Base-by-base conservation (phyloP, 2,797 vertebrate genomes). In the Poeciliopsis gracilis region DNA sequence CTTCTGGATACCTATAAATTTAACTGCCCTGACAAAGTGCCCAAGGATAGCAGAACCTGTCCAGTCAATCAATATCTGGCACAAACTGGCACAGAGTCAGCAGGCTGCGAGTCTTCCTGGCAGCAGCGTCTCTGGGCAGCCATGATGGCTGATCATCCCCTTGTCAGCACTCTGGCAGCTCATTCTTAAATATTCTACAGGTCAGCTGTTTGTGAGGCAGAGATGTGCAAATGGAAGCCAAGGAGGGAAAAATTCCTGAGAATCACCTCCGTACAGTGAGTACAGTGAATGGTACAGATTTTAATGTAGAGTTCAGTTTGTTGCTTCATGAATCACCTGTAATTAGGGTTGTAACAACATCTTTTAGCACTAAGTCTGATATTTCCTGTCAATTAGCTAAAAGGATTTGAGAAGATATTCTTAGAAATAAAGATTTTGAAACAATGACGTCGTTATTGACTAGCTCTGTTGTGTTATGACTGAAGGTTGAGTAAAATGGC, bases 21-120 rank as follows among this genome's bases (percentile, higher is more conserved):
- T 90, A 93, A 94, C 92, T 87, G 88, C 89, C 90, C 88, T 93
- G 92, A 93, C 91, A 93, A 94, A 94, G 93, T 92, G 88, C 88
- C 92, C 82, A 86, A 90, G 92, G 92, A 93, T 88, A 89, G 92
- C 86, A 91, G 89, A 92, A 93, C 89, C 88, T 89, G 92, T 91
- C 91, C 91, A 80, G 90, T 93, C 90, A 91, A 93, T 94, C 93
- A 91, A 92, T 93, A 93, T 85, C 80, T 76, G 84, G 82, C 84
- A 86, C 84, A 87, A 88, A 90, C 91, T 89, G 93, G 91, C 90
- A 91, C 72, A 4, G 73, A 89, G 86, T 90, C 92, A 84, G 91
- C 77, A n/a, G 75, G 85, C 82, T 90, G 74, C 77, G 45, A 55
- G 85, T 82, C 82, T 92, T 93, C 91, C 91, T 92, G 91, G 93